Base-by-base conservation (phyloP, 1,140 invertebrate genomes). In the Ephestia elutella region DNA sequence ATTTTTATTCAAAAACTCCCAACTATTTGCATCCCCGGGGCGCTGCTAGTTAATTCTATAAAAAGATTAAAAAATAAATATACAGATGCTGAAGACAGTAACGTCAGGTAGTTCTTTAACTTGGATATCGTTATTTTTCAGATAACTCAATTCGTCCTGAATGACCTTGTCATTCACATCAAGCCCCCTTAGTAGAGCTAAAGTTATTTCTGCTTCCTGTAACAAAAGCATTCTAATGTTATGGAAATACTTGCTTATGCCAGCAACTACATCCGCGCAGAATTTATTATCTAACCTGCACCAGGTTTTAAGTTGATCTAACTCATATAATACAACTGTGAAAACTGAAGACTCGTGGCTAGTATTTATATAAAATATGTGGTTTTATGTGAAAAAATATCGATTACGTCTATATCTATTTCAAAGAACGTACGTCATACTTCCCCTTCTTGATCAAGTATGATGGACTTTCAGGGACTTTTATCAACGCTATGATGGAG, bases 391-490 rank as follows among this genome's bases (percentile, higher is more conserved):
- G n/a, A n/a, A n/a, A n/a, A n/a, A n/a, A n/a, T n/a, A n/a, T n/a
- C n/a, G n/a, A n/a, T n/a, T n/a, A n/a, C n/a, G n/a, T n/a, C n/a
- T n/a, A n/a, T n/a, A n/a, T n/a, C n/a, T n/a, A n/a, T n/a, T n/a
- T n/a, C n/a, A n/a, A n/a, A n/a, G n/a, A n/a, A n/a, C n/a, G n/a
- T 32, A 82, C 80, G 51, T 83, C 65, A 48, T 74, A 49, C 60
- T 74, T 71, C 30, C 70, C 70, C 54, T 53, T 55, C 44, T 78
- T 80, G 0, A 80, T 65, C 1, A 83, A 54, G 59, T 63, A 83
- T 0, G 78, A 66, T 13, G 78, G 80, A 20, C 77, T 73, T 56
- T 80, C 75, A 1, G 78, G 78, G 25, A 70, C 72, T 50, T 71
- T 74, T 2, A 71, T 48, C 25, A 83, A 57, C 13, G 70, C 20